A percentile compares a stretch with the other conserved stretches of the same genome.
Conservation (phyloP, 2,888 invertebrate species). For the Harmothoe impar region DNA sequence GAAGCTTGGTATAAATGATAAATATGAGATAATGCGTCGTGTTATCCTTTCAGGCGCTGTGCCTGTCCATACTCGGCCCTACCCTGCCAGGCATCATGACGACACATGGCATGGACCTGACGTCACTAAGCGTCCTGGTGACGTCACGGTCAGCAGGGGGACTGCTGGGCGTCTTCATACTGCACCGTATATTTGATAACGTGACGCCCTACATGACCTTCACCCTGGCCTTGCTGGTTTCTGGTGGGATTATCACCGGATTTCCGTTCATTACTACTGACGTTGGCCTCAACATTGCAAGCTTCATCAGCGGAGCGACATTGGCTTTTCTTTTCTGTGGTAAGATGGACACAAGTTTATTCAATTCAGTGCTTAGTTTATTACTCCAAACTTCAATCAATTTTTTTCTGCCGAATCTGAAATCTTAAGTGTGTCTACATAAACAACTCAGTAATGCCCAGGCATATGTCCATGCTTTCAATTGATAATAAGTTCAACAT, state of each 20-base stretch:
- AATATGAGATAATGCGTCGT: too few species aligned
- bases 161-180: background rate
- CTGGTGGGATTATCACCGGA: background rate
- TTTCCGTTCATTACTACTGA: too few species aligned
- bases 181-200: constrained; percentile 6
- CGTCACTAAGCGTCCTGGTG: background rate
- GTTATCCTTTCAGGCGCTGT: too few species aligned
- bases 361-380: too few species aligned
- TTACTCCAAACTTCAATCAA: too few species aligned
- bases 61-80: background rate
- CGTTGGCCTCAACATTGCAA: background rate
- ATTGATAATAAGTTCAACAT: too few species aligned
- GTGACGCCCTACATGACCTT: background rate
- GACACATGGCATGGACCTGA: background rate
- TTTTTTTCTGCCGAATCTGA: too few species aligned
- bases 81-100: background rate
- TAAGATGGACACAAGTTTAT: too few species aligned
- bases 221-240: background rate
- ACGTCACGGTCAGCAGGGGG: constrained; percentile 14
- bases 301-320: background rate
- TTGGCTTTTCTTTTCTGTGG: constrained; percentile 4
- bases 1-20: too few species aligned
- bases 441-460: too few species aligned
- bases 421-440: too few species aligned
- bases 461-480: too few species aligned